These are phyloP conservation scores for Serinus canaria DNA, from an alignment of 2,113 vertebrate genomes.

Conservation along the genomic window DNA sequence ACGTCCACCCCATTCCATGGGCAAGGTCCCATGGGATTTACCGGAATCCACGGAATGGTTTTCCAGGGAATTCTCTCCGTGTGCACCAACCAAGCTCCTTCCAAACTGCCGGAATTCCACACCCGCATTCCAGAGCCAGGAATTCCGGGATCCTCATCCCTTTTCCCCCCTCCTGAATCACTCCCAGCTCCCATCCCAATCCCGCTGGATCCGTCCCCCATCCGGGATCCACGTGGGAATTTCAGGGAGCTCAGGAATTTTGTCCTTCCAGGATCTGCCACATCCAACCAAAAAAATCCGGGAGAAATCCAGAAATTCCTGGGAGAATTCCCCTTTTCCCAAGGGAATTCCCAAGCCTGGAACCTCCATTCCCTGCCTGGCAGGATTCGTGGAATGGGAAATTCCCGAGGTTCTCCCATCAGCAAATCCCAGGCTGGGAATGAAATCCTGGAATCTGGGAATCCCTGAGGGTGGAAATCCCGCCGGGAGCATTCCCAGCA, in stretches of 20 bases:
- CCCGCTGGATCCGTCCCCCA: neutral
- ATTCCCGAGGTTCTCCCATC: neutral
- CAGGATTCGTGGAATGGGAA: fast-evolving
- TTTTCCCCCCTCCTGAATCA: neutral
- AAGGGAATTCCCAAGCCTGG: neutral
- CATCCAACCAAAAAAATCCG: fast-evolving
- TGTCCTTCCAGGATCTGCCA: neutral
- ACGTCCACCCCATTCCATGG: neutral
- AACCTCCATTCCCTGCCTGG: neutral
- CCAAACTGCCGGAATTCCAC: neutral
- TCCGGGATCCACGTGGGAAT: fast-evolving
- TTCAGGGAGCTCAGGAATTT: neutral
- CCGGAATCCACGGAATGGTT: neutral
- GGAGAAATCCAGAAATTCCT: neutral
- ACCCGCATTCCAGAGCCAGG: neutral
- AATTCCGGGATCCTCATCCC: neutral
- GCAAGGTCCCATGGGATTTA: neutral
- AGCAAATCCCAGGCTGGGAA: fast-evolving
- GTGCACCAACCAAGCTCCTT: fast-evolving
- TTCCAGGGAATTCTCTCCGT: neutral
- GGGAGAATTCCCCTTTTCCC: neutral
- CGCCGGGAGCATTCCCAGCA: fast-evolving
- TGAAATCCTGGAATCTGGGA: neutral
- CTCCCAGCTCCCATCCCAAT: neutral
- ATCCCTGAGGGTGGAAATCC: neutral